Percentiles rank a stretch among this genome's conserved stretches.
Conservation (phyloP, 2,797 vertebrate genomes). For the Sebastolobus alascanus region DNA sequence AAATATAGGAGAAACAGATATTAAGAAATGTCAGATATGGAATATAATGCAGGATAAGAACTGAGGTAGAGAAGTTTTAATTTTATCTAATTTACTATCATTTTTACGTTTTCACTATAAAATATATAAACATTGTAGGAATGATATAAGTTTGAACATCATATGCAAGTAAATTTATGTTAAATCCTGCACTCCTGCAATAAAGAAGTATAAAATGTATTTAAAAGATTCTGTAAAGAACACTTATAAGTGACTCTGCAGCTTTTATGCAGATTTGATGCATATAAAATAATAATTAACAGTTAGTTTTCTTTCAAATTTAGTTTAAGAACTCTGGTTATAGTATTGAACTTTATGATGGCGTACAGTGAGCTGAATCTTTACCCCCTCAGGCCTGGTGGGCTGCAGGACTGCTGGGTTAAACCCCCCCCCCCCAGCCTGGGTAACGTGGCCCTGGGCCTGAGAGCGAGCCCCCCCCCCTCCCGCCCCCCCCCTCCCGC, state of each 20-base stretch:
- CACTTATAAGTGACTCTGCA: too few relatives aligned
- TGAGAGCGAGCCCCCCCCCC: slow-evolving; percentile 11
- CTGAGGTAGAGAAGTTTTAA: too few relatives aligned
- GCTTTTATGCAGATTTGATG: not conserved
- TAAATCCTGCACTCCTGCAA: too few relatives aligned
- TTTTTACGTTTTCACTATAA: too few relatives aligned
- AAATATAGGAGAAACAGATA: too few relatives aligned
- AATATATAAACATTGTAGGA: too few relatives aligned
- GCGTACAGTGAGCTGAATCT: not conserved
- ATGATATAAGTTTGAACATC: too few relatives aligned
- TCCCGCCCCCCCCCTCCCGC: too few relatives aligned
- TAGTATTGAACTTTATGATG: not conserved
- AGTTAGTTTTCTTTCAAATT: not conserved
- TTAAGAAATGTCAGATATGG: too few relatives aligned
- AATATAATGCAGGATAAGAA: too few relatives aligned
- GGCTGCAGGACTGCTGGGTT: not conserved
- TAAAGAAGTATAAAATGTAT: not conserved
- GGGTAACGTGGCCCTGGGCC: not conserved
- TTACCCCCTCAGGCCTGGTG: not conserved
- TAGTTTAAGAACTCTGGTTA: not conserved
- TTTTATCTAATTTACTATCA: too few relatives aligned
- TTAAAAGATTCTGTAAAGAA: not conserved
- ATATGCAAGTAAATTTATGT: too few relatives aligned
- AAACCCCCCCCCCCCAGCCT: not conserved
- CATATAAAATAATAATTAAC: not conserved